Base-by-base conservation (phyloP, 2,888 invertebrate species). In the Chironomus tentans region DNA sequence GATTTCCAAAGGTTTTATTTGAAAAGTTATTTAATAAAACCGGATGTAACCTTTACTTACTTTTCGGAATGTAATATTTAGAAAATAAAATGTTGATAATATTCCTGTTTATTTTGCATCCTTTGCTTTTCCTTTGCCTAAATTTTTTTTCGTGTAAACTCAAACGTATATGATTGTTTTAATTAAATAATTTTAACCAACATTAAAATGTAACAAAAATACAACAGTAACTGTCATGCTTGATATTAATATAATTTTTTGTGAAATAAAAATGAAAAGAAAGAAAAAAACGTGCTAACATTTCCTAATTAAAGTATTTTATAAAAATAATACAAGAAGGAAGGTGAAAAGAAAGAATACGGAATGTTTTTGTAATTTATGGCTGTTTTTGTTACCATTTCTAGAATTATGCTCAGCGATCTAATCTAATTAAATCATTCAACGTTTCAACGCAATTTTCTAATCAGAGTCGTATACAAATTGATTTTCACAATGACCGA, bases 341-440 rank as follows among this genome's bases (percentile, higher is more conserved):
- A 22, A 62, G 21, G 21, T 15, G 18, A 15, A 18, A 18, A 12
- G 12, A 62, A 38, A 38, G 38, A 38, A 38, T 38, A 38, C 38
- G 10, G 38, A 38, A 21, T 18, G 4, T n/a, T 62, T 62, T 62
- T 12, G 22, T 62, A 62, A 62, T 62, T 62, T 62, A 62, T 62
- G 22, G 62, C 62, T 18, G 21, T 18, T 18, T 12, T 62, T 62
- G 18, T 15, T 50, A 15, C 13, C 13, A 50, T 38, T 38, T 38
- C 38, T 38, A 38, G 38, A 38, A 38, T 50, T 50, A 50, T 50
- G 50, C 6, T 50, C 15, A 38, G 50, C 50, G 50, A 50, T 50
- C 62, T 62, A 62, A 62, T 62, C 62, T 62, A 62, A 62, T 62
- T 62, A 62, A 62, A 62, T 62, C 62, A 62, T 62, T 62, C 22